phyloP scores from a whole-genome alignment of 1,140 invertebrate genomes.

The Scaptomyza pallida region DNA sequence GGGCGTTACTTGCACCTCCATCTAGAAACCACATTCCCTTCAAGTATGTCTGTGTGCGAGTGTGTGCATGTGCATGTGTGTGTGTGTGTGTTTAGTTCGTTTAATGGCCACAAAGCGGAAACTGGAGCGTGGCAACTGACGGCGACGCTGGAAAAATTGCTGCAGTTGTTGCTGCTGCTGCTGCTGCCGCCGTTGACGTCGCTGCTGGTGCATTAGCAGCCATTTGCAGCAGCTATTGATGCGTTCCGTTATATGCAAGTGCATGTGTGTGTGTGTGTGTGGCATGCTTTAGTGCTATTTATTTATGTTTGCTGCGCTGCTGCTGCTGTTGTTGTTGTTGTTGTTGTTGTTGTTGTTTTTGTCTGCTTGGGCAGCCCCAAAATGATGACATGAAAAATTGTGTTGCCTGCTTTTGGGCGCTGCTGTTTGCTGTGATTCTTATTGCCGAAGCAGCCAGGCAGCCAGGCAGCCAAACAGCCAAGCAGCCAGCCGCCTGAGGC shows the following conservation, averaged over 20 bases:
- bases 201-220: slow-evolving; percentile 78
- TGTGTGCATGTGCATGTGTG: slow-evolving; percentile 18
- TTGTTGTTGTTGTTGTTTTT: too few relatives aligned
- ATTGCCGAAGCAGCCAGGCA: slow-evolving; percentile 19
- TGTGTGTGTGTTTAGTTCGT: slow-evolving; percentile 57
- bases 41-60: slow-evolving; percentile 16
- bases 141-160: slow-evolving; percentile 53
- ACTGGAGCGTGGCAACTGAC: slow-evolving; percentile 73
- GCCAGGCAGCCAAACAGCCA: neutral
- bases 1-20: slow-evolving; percentile 26
- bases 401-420: slow-evolving; percentile 68
- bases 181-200: slow-evolving; percentile 67
- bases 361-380: slow-evolving; percentile 37
- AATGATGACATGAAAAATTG: slow-evolving; percentile 81
- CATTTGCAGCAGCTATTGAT: slow-evolving; percentile 76
- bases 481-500: slow-evolving; percentile 31
- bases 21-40: slow-evolving; percentile 11
- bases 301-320: slow-evolving; percentile 70
- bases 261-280: slow-evolving; percentile 15
- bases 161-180: slow-evolving; percentile 68
- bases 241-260: slow-evolving; percentile 6
- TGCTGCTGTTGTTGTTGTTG: too few relatives aligned
- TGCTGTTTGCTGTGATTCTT: slow-evolving; percentile 31
- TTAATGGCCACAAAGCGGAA: slow-evolving; percentile 81
- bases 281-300: slow-evolving; percentile 72